A percentile compares a stretch with the other conserved stretches of the same genome.
Evolutionary conservation across 2,113 vertebrate genomes (phyloP).

Genomic region (Cisticola juncidis): DNA sequence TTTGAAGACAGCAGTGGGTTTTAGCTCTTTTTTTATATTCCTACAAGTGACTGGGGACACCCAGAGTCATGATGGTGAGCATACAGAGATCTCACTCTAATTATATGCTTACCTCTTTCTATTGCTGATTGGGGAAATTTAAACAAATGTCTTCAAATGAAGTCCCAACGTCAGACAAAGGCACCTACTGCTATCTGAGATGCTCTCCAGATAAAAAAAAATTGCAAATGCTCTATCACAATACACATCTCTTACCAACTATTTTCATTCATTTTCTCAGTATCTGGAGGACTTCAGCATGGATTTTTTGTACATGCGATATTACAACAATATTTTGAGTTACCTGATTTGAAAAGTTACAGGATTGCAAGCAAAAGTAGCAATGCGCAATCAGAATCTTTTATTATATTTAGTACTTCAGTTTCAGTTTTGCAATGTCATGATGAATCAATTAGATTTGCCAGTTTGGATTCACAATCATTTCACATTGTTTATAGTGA

Average conservation of each 20-base stretch:
- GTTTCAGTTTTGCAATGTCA: background rate
- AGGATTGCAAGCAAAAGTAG: background rate
- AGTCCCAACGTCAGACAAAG: background rate
- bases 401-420: background rate
- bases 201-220: background rate
- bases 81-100: background rate
- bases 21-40: background rate
- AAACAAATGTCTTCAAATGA: background rate
- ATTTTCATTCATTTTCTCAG: background rate
- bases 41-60: background rate
- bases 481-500: background rate
- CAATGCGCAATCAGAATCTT: background rate
- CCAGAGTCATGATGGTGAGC: background rate
- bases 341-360: background rate
- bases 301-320: background rate
- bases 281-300: background rate
- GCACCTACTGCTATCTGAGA: background rate
- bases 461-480: background rate
- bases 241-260: background rate
- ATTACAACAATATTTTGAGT: background rate
- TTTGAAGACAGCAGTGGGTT: background rate
- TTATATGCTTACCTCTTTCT: background rate
- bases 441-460: background rate
- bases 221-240: fast-evolving
- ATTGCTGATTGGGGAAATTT: background rate